Percentiles rank a stretch among this genome's conserved stretches.
phyloP scores from a whole-genome alignment of 2,888 invertebrate species.

The Syrista parreyssii region DNA sequence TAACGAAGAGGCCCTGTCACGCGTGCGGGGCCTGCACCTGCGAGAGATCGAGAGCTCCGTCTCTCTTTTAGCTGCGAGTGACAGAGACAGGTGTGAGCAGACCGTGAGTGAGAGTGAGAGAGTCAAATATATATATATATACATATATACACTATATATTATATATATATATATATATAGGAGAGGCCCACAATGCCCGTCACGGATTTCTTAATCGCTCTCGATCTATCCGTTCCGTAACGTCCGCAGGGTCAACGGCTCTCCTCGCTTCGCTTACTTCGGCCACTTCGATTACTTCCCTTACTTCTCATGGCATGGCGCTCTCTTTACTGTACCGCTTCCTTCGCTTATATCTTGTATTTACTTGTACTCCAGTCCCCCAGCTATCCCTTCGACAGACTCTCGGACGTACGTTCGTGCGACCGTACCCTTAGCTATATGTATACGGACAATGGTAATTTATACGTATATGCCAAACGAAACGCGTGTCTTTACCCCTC shows the following conservation, averaged over 20 bases:
- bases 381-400: not conserved
- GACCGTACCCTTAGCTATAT: not conserved
- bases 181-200: conserved; percentile 55
- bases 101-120: conserved; percentile 4
- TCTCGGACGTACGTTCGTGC: not conserved
- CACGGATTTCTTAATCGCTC: conserved; percentile 65
- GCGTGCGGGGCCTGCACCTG: conserved; percentile 25
- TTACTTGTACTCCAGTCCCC: not conserved
- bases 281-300: not conserved
- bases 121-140: not conserved
- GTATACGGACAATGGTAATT: not conserved
- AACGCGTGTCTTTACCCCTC: not conserved
- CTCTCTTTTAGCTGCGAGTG: conserved; percentile 7
- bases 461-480: not conserved
- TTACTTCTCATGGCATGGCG: not conserved
- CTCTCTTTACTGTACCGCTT: not conserved
- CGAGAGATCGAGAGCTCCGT: conserved; percentile 10
- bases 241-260: conserved; percentile 48
- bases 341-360: not conserved
- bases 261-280: conserved; percentile 27
- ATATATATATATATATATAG: no score
- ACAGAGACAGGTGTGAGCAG: not conserved
- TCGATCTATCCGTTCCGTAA: conserved; percentile 53
- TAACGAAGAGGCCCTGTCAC: conserved; percentile 23
- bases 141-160: no score